Evolutionary conservation across 2,113 vertebrate species (phyloP), one percentile per base, ranked within the genome.

Genomic region (Platysternon megacephalum): DNA sequence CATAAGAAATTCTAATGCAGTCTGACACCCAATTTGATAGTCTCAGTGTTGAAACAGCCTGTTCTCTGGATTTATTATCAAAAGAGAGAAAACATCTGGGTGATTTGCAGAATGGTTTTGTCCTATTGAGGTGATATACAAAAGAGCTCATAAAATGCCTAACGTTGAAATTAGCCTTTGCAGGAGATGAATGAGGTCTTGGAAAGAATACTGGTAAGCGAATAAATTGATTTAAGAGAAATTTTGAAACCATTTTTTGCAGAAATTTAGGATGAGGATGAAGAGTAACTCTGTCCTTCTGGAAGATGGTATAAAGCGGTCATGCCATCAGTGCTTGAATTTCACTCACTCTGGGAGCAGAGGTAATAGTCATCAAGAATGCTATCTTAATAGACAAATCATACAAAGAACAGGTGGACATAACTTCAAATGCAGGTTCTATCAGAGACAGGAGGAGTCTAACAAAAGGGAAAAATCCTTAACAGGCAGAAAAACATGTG

Each of bases 11-110:
- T 83, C 79, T 87, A 3, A 88, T 90, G 88, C 74, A 91, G 81
- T 94, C 90, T 48, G 81, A 88, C 53, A 90, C 28, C 84, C 94
- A 83, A 95, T 95, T 93, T 87, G 90, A 80, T 82, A 91, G 92
- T 49, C n/a, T 46, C 1, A n/a, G 84, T 76, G 94, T 42, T 74
- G 92, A 96, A 96, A 94, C 65, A 91, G 85, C 24, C 87, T 0
- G 21, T 89, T 42, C 82, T 83, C 61, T 49, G 51, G n/a, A 93
- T 93, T 82, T 92, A 86, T 93, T 91, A 96, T 39, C 85, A 85
- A 74, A 83, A 68, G 85, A 65, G 87, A 86, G 52, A 49, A 55
- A 90, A 24, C 44, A 48, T 93, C 44, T 0, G 10, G 48, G 95
- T 56, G 91, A 53, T 81, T 58, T 5, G 61, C 10, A 55, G 42